phyloP scores from a whole-genome alignment of 2,797 vertebrate species.

The Danio kyathit region DNA sequence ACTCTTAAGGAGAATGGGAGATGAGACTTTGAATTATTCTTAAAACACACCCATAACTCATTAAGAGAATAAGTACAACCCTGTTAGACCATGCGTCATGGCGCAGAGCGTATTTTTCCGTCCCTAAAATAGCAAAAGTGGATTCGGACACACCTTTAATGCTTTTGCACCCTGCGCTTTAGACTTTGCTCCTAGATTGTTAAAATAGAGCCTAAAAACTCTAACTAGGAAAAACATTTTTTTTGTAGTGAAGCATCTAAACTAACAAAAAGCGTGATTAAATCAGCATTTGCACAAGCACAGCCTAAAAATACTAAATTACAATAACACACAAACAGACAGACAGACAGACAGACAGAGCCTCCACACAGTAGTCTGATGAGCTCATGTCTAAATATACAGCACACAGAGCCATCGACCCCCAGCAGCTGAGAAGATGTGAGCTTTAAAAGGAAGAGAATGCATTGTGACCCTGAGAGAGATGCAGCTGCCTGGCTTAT shows the following conservation, averaged over 20 bases:
- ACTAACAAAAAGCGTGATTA: neutral
- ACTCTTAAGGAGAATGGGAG: too few species aligned
- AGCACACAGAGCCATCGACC: slow-evolving; percentile 52
- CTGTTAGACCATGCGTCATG: too few species aligned
- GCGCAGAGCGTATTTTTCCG: too few species aligned
- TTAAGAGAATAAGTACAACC: too few species aligned
- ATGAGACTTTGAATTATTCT: too few species aligned
- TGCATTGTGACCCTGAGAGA: slow-evolving; percentile 76
- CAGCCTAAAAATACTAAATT: slow-evolving; percentile 35
- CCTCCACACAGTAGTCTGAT: slow-evolving; percentile 57
- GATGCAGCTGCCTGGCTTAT: slow-evolving; percentile 88
- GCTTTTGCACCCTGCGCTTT: too few species aligned
- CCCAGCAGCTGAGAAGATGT: slow-evolving; percentile 63
- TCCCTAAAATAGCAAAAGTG: too few species aligned
- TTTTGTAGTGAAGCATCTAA: neutral
- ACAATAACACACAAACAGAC: slow-evolving; percentile 58
- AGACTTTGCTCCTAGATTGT: too few species aligned
- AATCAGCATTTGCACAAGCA: slow-evolving; percentile 12
- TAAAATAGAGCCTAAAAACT: too few species aligned
- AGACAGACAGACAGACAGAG: slow-evolving; percentile 40
- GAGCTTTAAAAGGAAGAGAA: slow-evolving; percentile 82
- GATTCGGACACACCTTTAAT: too few species aligned
- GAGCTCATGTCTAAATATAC: slow-evolving; percentile 83
- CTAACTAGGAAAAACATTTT: too few species aligned
- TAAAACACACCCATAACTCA: too few species aligned